Percentiles rank a stretch among this genome's conserved stretches.
Evolutionary conservation across 2,888 invertebrate genomes (phyloP).

Genomic region (Eilema caniola): DNA sequence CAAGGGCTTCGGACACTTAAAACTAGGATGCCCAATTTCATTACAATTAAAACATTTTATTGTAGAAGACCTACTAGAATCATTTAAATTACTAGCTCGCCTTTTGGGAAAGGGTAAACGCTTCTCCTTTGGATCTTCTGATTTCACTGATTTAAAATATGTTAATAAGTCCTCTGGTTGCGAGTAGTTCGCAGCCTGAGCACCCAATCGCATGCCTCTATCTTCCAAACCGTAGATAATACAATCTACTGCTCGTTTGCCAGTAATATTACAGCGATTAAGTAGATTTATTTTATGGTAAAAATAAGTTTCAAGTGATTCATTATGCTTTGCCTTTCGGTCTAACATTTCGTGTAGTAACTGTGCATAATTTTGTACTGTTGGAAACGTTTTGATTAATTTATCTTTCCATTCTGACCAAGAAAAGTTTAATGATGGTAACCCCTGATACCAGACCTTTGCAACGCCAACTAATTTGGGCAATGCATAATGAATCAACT

Average conservation of each 20-base stretch:
- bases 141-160: slow-evolving; percentile 23
- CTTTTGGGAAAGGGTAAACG: too few species aligned
- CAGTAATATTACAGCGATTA: not conserved
- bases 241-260: slow-evolving; percentile 26
- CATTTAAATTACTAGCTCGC: too few species aligned
- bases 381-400: too few species aligned
- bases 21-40: slow-evolving; percentile 15
- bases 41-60: slow-evolving; percentile 22
- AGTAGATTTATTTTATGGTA: slow-evolving; percentile 12
- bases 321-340: too few species aligned
- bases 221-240: slow-evolving; percentile 29
- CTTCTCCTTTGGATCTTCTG: not conserved
- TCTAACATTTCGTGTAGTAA: too few species aligned
- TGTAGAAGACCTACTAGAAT: not conserved
- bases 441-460: too few species aligned
- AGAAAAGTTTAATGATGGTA: too few species aligned
- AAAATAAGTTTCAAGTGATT: slow-evolving; percentile 10
- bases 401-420: too few species aligned
- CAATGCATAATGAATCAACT: too few species aligned
- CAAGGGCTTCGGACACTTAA: slow-evolving; percentile 18
- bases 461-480: too few species aligned
- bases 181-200: slow-evolving; percentile 16
- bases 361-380: too few species aligned
- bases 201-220: slow-evolving; percentile 17
- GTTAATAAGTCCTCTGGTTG: slow-evolving; percentile 22